Evolutionary conservation across 64 coral and sea anemone species (phyloP).

Genomic region (Montipora foliosa): DNA sequence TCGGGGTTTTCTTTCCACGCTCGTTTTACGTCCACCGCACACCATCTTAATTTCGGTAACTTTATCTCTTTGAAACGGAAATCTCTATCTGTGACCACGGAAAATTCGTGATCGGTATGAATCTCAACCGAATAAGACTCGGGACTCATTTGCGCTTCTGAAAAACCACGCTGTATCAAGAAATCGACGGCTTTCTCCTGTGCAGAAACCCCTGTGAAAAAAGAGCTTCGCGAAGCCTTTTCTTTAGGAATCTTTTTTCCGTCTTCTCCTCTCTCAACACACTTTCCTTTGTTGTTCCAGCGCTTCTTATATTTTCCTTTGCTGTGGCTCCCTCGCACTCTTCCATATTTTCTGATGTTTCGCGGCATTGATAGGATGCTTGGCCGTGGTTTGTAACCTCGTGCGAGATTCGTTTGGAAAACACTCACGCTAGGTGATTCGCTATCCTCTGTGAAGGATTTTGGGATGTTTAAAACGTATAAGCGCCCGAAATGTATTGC

Average conservation of each 20-base stretch:
- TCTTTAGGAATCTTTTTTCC: slow-evolving; percentile 35
- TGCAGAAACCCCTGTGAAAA: slow-evolving; percentile 81
- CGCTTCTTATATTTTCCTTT: background rate
- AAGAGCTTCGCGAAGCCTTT: slow-evolving; percentile 83
- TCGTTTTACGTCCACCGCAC: slow-evolving; percentile 82
- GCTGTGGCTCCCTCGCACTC: background rate
- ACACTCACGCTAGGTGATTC: slow-evolving; percentile 78
- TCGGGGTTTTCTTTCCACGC: slow-evolving; percentile 62
- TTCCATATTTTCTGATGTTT: slow-evolving; percentile 4
- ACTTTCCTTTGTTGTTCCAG: background rate
- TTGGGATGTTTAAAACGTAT: slow-evolving; percentile 91
- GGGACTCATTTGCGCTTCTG: background rate
- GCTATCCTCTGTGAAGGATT: slow-evolving; percentile 92
- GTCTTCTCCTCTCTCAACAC: background rate
- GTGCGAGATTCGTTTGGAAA: slow-evolving; percentile 80
- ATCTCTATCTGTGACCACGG: slow-evolving; percentile 64
- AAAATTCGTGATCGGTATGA: slow-evolving; percentile 62
- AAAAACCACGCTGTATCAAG: slow-evolving; percentile 44
- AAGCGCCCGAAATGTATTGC: slow-evolving; percentile 90
- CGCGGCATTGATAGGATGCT: background rate
- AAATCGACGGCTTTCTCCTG: slow-evolving; percentile 68
- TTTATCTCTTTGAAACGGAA: slow-evolving; percentile 64
- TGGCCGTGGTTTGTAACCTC: slow-evolving; percentile 67
- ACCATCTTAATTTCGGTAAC: slow-evolving; percentile 86
- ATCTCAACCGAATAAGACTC: slow-evolving; percentile 35